Conservation (phyloP, 2,113 vertebrate species). For the Pteruthius melanotis region DNA sequence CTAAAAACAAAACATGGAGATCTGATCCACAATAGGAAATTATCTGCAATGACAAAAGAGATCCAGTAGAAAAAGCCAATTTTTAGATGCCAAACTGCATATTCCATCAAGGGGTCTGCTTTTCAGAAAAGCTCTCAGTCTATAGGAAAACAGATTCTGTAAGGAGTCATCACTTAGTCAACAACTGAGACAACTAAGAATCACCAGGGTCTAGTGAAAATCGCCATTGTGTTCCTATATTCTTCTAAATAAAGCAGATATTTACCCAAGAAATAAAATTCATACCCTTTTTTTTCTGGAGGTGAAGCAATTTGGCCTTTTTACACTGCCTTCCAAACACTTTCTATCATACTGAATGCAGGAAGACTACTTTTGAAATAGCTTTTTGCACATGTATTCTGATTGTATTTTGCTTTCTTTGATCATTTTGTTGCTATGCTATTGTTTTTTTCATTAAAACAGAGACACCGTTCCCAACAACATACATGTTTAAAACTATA, state of each 20-base stretch:
- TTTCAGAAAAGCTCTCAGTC: neutral
- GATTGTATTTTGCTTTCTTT: slow-evolving; percentile 12
- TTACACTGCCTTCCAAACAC: neutral
- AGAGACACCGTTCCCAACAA: neutral
- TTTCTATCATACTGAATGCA: neutral
- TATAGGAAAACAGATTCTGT: neutral
- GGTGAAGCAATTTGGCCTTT: neutral
- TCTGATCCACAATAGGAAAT: neutral
- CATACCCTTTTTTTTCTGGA: neutral
- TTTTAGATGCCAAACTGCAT: neutral
- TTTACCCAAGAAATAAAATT: neutral
- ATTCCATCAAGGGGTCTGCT: neutral
- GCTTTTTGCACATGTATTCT: neutral
- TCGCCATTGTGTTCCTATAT: neutral
- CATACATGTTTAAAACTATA: neutral
- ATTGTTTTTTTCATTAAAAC: slow-evolving; percentile 30
- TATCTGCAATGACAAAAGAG: neutral
- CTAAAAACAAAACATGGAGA: neutral
- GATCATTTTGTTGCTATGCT: neutral
- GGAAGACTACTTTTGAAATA: neutral
- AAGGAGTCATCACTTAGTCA: neutral
- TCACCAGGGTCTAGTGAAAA: neutral
- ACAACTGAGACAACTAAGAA: neutral
- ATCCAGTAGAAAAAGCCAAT: neutral
- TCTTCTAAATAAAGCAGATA: neutral